Evolutionary conservation across 2,113 vertebrate species (phyloP), one percentile per base, ranked within the genome.

Genomic region (Lophotis ruficrista): DNA sequence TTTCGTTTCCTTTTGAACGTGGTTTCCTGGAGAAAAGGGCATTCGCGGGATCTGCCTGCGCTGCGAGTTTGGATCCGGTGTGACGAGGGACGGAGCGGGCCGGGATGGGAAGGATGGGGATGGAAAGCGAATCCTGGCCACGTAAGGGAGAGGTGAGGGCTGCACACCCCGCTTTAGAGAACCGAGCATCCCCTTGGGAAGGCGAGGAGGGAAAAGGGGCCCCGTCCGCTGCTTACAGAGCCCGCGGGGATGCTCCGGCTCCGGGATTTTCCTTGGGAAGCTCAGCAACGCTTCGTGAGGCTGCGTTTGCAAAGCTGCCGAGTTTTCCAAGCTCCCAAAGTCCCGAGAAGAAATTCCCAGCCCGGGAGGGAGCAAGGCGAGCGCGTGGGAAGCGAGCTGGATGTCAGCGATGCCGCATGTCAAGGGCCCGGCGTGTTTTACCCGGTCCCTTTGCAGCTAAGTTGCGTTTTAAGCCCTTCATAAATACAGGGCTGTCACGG

Each of bases 381-480:
- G 41, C 0, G 3, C 2, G 7, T 23, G 53, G 71, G 75, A 60
- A 60, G 14, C 0, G 13, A 66, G 75, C 6, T 71, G 88, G 61
- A n/a, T 2, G 5, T 7, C 43, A 83, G n/a, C 0, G 0, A 62
- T 83, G 91, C 56, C 78, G 13, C 68, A 56, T 2, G 64, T 37
- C 80, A 56, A 92, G 80, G 56, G 8, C 18, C 17, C 5, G 0
- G 35, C 53, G 72, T 62, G 86, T 87, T 95, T 94, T 73, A 89
- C 50, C 14, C 48, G 38, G 86, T 30, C 56, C 41, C 51, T 83
- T 33, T 23, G 5, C 73, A 62, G 81, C 84, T 76, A 30, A 62
- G 64, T 62, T 77, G 79, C 50, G 15, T 72, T 92, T 94, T 93
- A 95, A 96, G 79, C 95, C 90, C 41, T 95, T 61, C 88, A 80